phyloP scores from a whole-genome alignment of 2,888 invertebrate genomes.

The Callimorpha dominula region DNA sequence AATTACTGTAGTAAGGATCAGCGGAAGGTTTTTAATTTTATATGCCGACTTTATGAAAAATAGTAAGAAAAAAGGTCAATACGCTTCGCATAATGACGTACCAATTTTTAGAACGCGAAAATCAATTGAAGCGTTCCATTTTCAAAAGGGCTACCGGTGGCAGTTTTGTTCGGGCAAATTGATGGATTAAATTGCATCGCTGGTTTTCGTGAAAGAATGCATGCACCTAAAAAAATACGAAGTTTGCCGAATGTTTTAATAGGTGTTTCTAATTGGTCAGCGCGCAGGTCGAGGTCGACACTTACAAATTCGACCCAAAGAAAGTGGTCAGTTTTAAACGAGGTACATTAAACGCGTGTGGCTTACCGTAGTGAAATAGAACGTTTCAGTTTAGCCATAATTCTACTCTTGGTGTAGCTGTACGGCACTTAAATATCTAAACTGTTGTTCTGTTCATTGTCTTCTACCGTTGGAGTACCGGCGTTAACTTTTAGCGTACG shows the following conservation, averaged over 20 bases:
- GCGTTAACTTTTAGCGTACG: constrained; percentile 72
- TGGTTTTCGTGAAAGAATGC: constrained; percentile 82
- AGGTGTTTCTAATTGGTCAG: constrained; percentile 82
- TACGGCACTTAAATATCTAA: constrained; percentile 69
- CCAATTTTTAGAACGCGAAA: constrained; percentile 60
- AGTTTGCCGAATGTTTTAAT: constrained; percentile 75
- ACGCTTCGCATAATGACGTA: constrained; percentile 51
- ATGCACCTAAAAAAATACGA: constrained; percentile 67
- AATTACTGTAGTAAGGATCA: neutral
- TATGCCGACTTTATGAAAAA: neutral
- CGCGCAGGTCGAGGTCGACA: constrained; percentile 67
- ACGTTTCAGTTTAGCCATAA: constrained; percentile 48
- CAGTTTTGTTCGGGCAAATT: constrained; percentile 73
- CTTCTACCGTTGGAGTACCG: constrained; percentile 67
- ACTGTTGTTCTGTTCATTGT: constrained; percentile 77
- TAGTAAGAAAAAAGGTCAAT: neutral
- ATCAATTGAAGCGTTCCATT: constrained; percentile 65
- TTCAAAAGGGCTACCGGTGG: constrained; percentile 74
- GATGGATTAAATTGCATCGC: constrained; percentile 75
- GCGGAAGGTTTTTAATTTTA: neutral
- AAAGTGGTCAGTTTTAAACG: constrained; percentile 28
- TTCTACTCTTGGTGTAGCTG: constrained; percentile 58
- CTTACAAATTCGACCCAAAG: constrained; percentile 54
- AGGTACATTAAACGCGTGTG: constrained; percentile 40
- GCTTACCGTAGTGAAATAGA: constrained; percentile 43